Base-by-base conservation (phyloP, 2,113 vertebrate species). In the Antennarius striatus region DNA sequence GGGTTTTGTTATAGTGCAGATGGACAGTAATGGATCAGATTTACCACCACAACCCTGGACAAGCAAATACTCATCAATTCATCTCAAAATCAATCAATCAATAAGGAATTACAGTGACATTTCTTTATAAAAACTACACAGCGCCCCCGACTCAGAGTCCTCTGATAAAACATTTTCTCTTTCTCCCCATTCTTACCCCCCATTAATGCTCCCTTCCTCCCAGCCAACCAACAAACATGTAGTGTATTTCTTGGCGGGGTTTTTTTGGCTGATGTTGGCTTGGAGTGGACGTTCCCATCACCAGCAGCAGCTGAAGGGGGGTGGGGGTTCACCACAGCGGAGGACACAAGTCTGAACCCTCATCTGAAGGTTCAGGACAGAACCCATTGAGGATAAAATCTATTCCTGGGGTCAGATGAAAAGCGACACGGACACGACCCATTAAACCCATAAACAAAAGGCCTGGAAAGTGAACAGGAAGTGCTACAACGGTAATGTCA, bases 281-380 rank as follows among this genome's bases (percentile, higher is more conserved):
- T 55, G 63, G 76, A 80, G 74, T 78, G 22, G 70, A 90, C 71
- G 79, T 91, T 89, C 89, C 82, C 87, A 86, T 81, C 75, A 79
- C 63, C 70, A 68, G 77, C 58, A 70, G 4, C 61, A 66, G 51
- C 42, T 42, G 60, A 65, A 71, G 48, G 62, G 57, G 72, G 36
- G 69, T 30, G 49, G 62, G 77, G 40, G 16, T 45, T 77, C 46
- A 74, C 8, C 56, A 63, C 71, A 54, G 52, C 8, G 49, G 62
- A 75, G 51, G 28, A 62, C 43, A 22, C 47, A 60, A 17, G 12
- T 8, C 11, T 55, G 39, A 58, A 77, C 16, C 52, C 6, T 36
- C 7, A 7, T 36, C 32, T 36, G 32, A 36, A 36, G 32, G 32
- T 36, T 36, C 32, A 5, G 32, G 32, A 5, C 32, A 3, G 32